Base-by-base conservation (phyloP, 2,888 invertebrate genomes). In the Noctua pronuba region DNA sequence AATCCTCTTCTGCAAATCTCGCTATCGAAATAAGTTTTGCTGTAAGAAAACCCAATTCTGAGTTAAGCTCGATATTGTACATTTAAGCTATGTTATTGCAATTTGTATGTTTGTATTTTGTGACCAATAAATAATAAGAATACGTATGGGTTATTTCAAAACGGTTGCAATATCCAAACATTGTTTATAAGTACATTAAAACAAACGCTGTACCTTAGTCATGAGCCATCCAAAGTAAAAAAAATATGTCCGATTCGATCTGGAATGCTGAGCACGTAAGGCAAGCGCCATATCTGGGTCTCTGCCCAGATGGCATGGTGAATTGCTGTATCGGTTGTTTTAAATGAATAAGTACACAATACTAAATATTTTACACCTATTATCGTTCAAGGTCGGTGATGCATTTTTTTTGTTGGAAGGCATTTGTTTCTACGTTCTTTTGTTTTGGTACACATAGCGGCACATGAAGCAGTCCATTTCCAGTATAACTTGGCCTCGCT, bases 261-360 rank as follows among this genome's bases (percentile, higher is more conserved):
- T 78, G 66, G 75, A 77, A 87, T 77, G 69, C 83, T 28, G 24
- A 77, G 77, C 87, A 87, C 88, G 87, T 86, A 85, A 24, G 60
- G 68, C 62, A 69, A 83, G 73, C 65, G 65, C 86, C 77, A 77
- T 85, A 84, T 73, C 71, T 82, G 72, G 77, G 65, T 69, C 66
- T 72, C 60, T 60, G 76, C 28, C 70, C 83, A 86, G 75, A 73
- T 85, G 76, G 86, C 75, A 80, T 79, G 46, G 77, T 84, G 74
- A 87, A 87, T 87, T 79, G 75, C 66, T 65, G 60, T 87, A 79
- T 84, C 31, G 75, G 64, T 84, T 81, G 75, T 79, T 79, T 73
- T 7, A 74, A 85, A 74, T 84, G 65, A 77, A 83, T 77, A 85
- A 69, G 64, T 71, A 82, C 55, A 73, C 75, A 85, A 82, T 85